Percentiles rank a stretch among this genome's conserved stretches.
Conservation (phyloP, 2,113 vertebrate species). For the Sialia sialis region DNA sequence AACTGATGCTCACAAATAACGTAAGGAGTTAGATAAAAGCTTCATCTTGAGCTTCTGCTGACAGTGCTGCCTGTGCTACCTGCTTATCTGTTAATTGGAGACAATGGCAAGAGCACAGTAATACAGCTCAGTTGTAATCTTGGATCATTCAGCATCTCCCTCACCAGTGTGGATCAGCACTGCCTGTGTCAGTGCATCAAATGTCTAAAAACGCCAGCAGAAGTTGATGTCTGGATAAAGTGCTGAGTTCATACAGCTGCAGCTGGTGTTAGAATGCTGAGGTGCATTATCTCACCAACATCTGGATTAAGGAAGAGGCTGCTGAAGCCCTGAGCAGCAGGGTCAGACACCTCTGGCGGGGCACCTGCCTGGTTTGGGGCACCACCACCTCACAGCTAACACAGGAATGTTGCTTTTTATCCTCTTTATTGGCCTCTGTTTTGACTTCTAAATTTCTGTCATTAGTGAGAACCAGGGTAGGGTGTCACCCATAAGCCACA, state of each 20-base stretch:
- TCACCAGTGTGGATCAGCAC: background rate
- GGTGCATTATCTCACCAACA: background rate
- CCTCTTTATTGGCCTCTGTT: background rate
- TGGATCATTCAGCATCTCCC: background rate
- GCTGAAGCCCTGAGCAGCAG: background rate
- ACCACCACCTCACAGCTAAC: background rate
- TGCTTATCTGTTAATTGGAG: background rate
- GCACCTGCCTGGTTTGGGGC: background rate
- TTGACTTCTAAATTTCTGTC: background rate
- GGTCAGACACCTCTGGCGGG: background rate
- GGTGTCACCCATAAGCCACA: background rate
- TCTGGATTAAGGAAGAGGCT: background rate
- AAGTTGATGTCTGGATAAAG: background rate
- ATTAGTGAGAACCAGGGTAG: background rate
- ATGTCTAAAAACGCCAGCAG: background rate
- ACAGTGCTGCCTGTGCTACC: background rate
- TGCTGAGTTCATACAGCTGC: background rate
- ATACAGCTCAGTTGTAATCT: background rate
- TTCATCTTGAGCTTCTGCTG: background rate
- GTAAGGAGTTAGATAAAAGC: background rate
- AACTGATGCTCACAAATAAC: background rate
- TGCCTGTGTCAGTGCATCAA: background rate
- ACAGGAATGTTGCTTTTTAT: background rate
- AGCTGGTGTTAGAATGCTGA: background rate
- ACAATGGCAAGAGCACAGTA: background rate